Evolutionary conservation across 2,113 vertebrate genomes (phyloP).

Genomic region (Stigmatopora nigra): DNA sequence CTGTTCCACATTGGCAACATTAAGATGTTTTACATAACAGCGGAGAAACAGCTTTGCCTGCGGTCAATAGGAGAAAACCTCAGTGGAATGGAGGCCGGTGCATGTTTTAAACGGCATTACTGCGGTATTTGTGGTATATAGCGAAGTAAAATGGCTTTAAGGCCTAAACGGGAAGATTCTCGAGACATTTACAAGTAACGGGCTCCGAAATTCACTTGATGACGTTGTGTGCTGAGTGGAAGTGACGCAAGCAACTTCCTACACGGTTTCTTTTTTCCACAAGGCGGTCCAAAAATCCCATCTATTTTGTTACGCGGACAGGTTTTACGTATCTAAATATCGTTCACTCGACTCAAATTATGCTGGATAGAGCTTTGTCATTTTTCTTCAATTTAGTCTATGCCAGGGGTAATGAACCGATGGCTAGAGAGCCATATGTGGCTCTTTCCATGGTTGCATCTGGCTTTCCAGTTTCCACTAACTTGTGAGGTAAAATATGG

Average conservation of each 20-base stretch:
- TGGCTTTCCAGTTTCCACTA: no score
- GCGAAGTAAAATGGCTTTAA: background rate
- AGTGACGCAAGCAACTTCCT: background rate
- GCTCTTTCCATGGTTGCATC: no score
- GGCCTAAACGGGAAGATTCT: background rate
- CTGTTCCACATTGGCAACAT: conserved; percentile 24
- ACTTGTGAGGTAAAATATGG: no score
- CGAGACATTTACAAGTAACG: conserved; percentile 2
- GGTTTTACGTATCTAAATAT: background rate
- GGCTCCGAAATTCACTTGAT: background rate
- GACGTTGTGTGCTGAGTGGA: conserved; percentile 2
- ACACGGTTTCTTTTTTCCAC: background rate
- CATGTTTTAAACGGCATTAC: background rate
- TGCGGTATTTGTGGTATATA: background rate
- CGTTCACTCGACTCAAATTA: background rate
- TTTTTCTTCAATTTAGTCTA: no score
- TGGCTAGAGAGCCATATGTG: no score
- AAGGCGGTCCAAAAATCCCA: no score
- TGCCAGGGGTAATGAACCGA: no score
- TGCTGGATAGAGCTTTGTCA: background rate
- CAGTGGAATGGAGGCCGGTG: background rate
- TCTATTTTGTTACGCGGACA: no score
- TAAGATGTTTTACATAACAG: background rate
- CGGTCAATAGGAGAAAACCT: conserved; percentile 3
- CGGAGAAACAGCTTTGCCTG: background rate